Conservation (phyloP, 92 coral and sea anemone genomes). For the Chrysogorgia sp. region DNA sequence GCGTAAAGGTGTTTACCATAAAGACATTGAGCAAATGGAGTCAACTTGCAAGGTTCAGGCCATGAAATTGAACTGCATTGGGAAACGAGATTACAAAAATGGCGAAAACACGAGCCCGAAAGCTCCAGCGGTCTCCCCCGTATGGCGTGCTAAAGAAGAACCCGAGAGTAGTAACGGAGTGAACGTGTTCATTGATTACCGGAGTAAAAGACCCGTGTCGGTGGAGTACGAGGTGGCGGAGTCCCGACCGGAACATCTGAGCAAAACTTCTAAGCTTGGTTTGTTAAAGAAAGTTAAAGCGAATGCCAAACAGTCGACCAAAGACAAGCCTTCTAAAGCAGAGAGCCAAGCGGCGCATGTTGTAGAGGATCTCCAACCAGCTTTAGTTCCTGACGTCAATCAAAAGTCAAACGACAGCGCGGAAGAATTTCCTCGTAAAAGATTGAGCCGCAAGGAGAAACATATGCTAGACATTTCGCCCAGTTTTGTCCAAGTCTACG, state of each 20-base stretch:
- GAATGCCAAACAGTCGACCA: neutral
- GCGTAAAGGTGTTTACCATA: neutral
- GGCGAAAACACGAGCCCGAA: neutral
- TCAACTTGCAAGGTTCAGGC: neutral
- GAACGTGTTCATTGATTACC: conserved; percentile 31
- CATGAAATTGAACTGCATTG: neutral
- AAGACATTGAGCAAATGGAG: neutral
- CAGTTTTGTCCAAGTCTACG: neutral
- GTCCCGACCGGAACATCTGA: neutral
- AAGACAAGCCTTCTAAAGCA: neutral
- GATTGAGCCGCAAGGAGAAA: conserved; percentile 21
- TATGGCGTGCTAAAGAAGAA: neutral
- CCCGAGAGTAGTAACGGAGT: conserved; percentile 7
- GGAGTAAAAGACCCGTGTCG: conserved; percentile 34
- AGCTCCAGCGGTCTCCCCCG: neutral
- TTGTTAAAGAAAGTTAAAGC: conserved; percentile 16
- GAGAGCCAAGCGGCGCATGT: neutral
- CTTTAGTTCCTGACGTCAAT: neutral
- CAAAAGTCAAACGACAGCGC: neutral
- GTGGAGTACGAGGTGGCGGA: conserved; percentile 9
- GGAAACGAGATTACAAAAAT: neutral
- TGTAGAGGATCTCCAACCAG: neutral
- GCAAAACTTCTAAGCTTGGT: neutral
- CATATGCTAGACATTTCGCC: neutral
- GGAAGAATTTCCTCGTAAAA: conserved; percentile 8